Percentiles rank a stretch among this genome's conserved stretches.
Conservation (phyloP, 2,113 vertebrate species). For the Gymnorhina tibicen region DNA sequence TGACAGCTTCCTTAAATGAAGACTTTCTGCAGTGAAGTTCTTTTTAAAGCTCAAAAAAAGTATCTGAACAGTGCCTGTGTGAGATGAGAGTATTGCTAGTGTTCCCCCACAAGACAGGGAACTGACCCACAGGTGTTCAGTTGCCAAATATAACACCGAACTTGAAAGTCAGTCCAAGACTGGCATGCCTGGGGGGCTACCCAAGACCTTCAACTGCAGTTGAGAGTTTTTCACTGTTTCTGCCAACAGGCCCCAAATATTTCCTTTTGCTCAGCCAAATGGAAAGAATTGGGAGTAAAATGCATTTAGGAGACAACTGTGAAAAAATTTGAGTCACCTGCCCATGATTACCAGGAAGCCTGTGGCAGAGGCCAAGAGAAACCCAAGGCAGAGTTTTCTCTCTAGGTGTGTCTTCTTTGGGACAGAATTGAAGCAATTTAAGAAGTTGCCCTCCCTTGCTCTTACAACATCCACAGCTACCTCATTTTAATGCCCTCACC, state of each 20-base stretch:
- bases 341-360: neutral
- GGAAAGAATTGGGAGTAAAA: neutral
- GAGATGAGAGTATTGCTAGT: neutral
- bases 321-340: neutral
- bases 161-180: neutral
- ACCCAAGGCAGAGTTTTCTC: neutral
- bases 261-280: neutral
- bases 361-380: neutral
- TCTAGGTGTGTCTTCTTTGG: neutral
- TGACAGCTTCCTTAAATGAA: neutral
- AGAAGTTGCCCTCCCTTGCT: neutral
- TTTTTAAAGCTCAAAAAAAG: neutral
- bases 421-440: neutral
- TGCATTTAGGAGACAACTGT: neutral
- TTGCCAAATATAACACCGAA: neutral
- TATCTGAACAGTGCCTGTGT: neutral
- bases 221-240: neutral
- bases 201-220: neutral
- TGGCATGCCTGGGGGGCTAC: neutral
- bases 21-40: neutral
- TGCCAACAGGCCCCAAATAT: neutral
- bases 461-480: neutral
- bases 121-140: neutral
- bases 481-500: neutral
- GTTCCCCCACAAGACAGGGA: neutral